Evolutionary conservation across 2,888 invertebrate species (phyloP).

Genomic region (Drosophila longiperda): DNA sequence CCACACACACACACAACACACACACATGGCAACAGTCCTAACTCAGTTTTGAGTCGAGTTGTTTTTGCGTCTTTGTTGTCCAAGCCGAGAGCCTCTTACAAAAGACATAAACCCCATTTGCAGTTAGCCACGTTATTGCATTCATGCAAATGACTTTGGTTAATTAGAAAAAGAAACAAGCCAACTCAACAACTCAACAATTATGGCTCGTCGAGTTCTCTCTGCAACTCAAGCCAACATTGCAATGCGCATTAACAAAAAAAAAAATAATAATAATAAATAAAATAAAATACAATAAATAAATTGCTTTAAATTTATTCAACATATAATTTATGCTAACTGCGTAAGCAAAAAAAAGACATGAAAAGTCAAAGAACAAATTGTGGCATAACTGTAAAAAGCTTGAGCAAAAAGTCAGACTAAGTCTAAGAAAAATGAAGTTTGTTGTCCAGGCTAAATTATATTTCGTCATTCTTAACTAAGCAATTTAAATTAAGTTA

Average conservation of each 20-base stretch:
- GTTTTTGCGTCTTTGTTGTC: constrained; percentile 1
- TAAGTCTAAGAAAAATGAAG: not conserved
- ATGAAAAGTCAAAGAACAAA: not conserved
- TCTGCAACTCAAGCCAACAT: constrained; percentile 9
- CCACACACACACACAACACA: constrained; percentile 46
- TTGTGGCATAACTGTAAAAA: not conserved
- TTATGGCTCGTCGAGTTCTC: constrained; percentile 20
- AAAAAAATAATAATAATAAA: not conserved
- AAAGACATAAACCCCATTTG: constrained; percentile 75
- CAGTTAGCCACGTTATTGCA: constrained; percentile 75
- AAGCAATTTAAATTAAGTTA: not conserved
- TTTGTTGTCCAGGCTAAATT: not conserved
- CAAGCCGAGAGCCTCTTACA: constrained; percentile 46
- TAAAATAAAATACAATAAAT: not conserved
- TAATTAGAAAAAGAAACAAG: constrained; percentile 64
- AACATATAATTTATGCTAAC: not conserved
- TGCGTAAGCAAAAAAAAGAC: not conserved
- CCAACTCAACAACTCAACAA: constrained; percentile 25
- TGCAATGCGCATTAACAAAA: constrained; percentile 34
- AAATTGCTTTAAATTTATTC: not conserved
- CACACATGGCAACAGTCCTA: constrained; percentile 5
- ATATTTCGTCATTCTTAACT: not conserved
- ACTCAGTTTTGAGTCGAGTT: not conserved
- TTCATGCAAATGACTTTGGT: constrained; percentile 76
- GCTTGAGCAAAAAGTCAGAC: not conserved